Base-by-base conservation (phyloP, 2,888 invertebrate species). In the Choreutis nemorana region DNA sequence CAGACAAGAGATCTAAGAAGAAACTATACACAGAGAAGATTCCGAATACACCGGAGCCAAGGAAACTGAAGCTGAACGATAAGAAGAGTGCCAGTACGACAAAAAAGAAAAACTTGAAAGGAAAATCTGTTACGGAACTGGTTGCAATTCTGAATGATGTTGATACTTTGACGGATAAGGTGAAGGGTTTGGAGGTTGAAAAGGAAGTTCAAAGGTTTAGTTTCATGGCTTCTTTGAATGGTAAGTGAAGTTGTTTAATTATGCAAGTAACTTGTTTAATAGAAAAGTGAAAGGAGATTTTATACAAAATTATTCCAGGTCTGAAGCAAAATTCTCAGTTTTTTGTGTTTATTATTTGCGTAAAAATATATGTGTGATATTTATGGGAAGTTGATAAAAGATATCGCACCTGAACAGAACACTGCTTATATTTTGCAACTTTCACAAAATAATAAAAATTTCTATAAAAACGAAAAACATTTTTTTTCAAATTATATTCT, bases 171-270 rank as follows among this genome's bases (percentile, higher is more conserved):
- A 42, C 43, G 0, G 57, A 55, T 22, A 57, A 50, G 35, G 56
- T 70, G 23, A 45, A 54, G 20, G 51, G 40, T 40, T n/a, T n/a
- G n/a, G n/a, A n/a, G n/a, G 29, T 36, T 23, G 47, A 53, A n/a
- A 41, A 36, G 29, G 41, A 16, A 20, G 42, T 55, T 2, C 60
- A 51, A 33, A 59, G 63, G 26, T 56, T 81, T 5, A 73, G 67
- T 41, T 83, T 84, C 47, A 50, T 84, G 33, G 81, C 72, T 27
- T 84, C 84, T 24, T 58, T 84, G 35, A 81, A 82, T 50, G 79
- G 83, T 83, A 59, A 45, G 38, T 36, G 13, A 25, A 30, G 10
- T 22, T 18, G n/a, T n/a, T n/a, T n/a, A n/a, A n/a, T n/a, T n/a
- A n/a, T n/a, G 12, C 3, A 29, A 10, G 24, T 13, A 20, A 39